A percentile compares a stretch with the other conserved stretches of the same genome.
Conservation (phyloP, 2,797 vertebrate genomes). For the Neosilurus hyrtlii region DNA sequence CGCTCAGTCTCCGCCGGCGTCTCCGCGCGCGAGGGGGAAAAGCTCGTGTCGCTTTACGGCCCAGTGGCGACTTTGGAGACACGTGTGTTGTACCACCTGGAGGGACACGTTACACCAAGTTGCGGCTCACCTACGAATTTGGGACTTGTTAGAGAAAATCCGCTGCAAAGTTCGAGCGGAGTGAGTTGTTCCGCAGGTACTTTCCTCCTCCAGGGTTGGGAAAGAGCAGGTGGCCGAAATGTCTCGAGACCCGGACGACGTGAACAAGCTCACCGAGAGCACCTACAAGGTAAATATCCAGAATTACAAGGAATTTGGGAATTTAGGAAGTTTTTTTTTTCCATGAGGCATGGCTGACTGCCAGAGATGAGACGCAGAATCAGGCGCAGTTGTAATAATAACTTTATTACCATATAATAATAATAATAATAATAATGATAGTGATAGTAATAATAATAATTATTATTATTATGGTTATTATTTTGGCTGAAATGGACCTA, state of each 20-base stretch:
- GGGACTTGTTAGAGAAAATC: neutral
- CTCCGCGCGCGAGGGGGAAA: neutral
- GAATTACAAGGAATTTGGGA: neutral
- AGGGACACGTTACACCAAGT: neutral
- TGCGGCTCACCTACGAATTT: neutral
- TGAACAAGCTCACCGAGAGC: constrained; percentile 89
- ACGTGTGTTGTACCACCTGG: neutral
- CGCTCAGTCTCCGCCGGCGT: neutral
- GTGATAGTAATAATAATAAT: no score
- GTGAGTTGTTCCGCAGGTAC: neutral
- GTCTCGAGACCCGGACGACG: constrained; percentile 85
- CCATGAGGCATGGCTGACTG: neutral
- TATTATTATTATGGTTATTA: no score
- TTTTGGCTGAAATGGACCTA: neutral
- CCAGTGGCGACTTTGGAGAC: neutral
- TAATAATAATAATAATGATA: no score
- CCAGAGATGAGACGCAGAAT: neutral
- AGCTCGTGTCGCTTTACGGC: neutral
- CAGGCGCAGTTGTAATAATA: neutral
- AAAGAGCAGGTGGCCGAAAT: constrained; percentile 64
- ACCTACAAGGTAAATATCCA: constrained; percentile 84
- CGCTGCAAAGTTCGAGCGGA: neutral
- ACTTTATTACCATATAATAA: no score
- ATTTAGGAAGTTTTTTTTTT: neutral
- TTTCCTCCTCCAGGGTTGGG: neutral